Percentiles rank a stretch among this genome's conserved stretches.
phyloP scores from a whole-genome alignment of 2,888 invertebrate species.

The Alsophila aescularia region DNA sequence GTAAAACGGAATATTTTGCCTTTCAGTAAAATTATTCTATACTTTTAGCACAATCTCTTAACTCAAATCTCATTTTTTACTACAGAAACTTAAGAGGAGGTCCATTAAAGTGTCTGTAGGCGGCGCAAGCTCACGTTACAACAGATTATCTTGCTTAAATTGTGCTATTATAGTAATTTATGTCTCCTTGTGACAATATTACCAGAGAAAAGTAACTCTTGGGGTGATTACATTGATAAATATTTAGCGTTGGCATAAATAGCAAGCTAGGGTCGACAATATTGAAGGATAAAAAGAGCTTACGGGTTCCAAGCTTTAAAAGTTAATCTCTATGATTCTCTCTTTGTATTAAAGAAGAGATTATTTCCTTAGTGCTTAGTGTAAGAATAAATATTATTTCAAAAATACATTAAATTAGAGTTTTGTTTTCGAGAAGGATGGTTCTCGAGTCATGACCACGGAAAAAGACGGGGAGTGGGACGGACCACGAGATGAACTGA shows the following conservation, averaged over 20 bases:
- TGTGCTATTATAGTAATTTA: constrained; percentile 28
- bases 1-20: too few relatives aligned
- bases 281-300: background rate
- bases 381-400: too few relatives aligned
- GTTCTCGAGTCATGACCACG: too few relatives aligned
- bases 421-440: too few relatives aligned
- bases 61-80: constrained; percentile 12
- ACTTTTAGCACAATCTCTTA: constrained; percentile 9
- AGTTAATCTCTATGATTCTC: too few relatives aligned
- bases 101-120: constrained; percentile 22
- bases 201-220: constrained; percentile 13
- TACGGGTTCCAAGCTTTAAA: background rate
- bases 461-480: too few relatives aligned
- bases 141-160: constrained; percentile 24
- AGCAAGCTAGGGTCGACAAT: background rate
- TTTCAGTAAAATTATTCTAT: background rate
- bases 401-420: too few relatives aligned
- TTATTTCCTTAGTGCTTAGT: too few relatives aligned
- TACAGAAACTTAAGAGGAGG: constrained; percentile 13
- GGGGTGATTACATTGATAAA: constrained; percentile 14
- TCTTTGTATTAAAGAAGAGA: too few relatives aligned
- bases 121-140: constrained; percentile 19
- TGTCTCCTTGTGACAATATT: constrained; percentile 23
- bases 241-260: constrained; percentile 3
- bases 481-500: too few relatives aligned